Evolutionary conservation across 2,113 vertebrate species (phyloP).

Genomic region (Thunnus maccoyii): DNA sequence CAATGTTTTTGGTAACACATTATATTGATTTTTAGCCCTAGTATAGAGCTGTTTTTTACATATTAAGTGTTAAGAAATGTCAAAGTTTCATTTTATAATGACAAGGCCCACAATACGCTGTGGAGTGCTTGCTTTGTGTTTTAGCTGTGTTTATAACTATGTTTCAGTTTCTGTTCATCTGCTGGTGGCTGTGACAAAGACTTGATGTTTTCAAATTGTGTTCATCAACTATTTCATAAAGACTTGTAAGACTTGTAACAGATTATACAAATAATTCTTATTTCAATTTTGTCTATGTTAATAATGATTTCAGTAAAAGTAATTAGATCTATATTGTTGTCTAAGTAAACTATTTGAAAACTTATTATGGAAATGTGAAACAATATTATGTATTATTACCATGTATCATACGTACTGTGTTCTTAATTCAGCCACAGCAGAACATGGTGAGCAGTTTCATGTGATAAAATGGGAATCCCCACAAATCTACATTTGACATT

Average conservation of each 20-base stretch:
- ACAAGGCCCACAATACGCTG: not conserved
- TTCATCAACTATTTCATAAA: not conserved
- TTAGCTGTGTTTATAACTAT: not conserved
- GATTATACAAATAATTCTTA: not conserved
- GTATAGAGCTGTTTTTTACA: not conserved
- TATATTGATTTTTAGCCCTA: not conserved
- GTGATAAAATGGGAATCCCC: conserved; percentile 14
- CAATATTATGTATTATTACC: not conserved
- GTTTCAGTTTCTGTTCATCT: not conserved
- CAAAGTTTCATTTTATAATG: not conserved
- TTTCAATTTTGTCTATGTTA: not conserved
- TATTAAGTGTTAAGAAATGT: not conserved
- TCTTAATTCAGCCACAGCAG: not conserved
- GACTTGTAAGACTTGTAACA: not conserved
- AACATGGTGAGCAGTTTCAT: not conserved
- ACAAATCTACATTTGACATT: conserved; percentile 12
- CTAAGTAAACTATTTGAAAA: not conserved
- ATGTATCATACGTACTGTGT: not conserved
- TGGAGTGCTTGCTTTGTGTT: not conserved
- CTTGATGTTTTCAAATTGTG: not conserved
- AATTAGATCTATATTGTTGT: not conserved
- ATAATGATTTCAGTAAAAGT: not conserved
- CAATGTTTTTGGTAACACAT: not conserved
- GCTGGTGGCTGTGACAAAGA: not conserved
- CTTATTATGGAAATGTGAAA: not conserved